phyloP scores from a whole-genome alignment of 2,888 invertebrate genomes.

The Aspidapion aeneum region DNA sequence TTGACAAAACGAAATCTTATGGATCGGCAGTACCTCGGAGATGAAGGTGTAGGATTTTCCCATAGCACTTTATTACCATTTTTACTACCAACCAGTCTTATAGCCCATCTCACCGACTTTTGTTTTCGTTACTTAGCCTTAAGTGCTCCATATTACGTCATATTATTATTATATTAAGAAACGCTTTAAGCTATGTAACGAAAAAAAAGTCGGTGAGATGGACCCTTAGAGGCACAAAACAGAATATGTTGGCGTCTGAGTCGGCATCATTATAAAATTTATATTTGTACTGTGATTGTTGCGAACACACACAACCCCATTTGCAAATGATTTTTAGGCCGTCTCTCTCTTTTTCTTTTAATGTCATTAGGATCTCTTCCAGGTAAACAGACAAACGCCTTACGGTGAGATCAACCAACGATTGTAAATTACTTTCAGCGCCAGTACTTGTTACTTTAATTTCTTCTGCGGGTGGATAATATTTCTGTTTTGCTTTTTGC shows the following conservation, averaged over 20 bases:
- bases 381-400: neutral
- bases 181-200: no score
- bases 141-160: no score
- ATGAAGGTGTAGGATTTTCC: slow-evolving; percentile 10
- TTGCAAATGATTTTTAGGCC: slow-evolving; percentile 8
- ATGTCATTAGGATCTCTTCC: neutral
- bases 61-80: slow-evolving; percentile 2
- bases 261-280: neutral
- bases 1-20: slow-evolving; percentile 8
- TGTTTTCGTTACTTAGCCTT: no score
- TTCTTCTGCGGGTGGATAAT: no score
- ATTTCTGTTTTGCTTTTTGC: neutral
- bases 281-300: neutral
- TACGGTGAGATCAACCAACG: neutral
- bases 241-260: slow-evolving; percentile 1
- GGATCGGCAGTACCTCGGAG: slow-evolving; percentile 7
- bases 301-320: slow-evolving; percentile 4
- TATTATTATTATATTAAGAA: no score
- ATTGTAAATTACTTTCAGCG: neutral
- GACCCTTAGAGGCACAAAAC: no score
- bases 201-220: no score
- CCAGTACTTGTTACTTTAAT: no score
- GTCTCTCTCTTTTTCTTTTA: slow-evolving; percentile 3
- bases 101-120: no score
- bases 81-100: neutral